phyloP scores from a whole-genome alignment of 1,140 invertebrate species.

The Saccostrea echinata region DNA sequence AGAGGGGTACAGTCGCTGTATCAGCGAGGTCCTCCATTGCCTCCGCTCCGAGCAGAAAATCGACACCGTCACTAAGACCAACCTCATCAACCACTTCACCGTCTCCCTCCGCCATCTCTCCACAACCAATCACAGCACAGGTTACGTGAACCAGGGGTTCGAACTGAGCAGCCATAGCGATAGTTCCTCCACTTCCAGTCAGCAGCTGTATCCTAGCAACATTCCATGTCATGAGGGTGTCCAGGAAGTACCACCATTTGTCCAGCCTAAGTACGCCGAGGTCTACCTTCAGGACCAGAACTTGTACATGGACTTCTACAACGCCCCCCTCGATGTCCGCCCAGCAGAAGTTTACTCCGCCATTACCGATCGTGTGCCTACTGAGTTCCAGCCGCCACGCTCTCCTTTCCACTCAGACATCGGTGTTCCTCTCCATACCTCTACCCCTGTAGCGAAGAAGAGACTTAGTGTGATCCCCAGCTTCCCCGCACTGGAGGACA shows the following conservation, averaged over 20 bases:
- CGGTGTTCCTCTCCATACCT: conserved; percentile 21
- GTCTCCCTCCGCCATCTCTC: not conserved
- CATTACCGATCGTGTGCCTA: not conserved
- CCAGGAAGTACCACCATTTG: not conserved
- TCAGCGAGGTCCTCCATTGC: not conserved
- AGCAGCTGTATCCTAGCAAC: not conserved
- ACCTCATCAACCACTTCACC: not conserved
- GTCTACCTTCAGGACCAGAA: not conserved
- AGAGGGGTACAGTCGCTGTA: conserved; percentile 9
- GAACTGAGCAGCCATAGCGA: not conserved
- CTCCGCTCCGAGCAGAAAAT: not conserved
- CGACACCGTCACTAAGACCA: conserved; percentile 6
- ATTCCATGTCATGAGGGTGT: not conserved
- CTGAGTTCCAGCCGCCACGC: not conserved
- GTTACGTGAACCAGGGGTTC: conserved; percentile 8
- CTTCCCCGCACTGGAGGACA: not conserved
- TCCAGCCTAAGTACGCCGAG: conserved; percentile 1
- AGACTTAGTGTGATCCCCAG: not conserved
- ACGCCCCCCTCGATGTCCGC: not conserved
- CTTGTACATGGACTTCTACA: conserved; percentile 29
- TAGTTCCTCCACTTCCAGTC: not conserved
- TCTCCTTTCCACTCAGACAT: not conserved
- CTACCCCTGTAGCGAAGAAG: not conserved
- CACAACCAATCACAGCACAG: not conserved
- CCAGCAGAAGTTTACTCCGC: not conserved